Evolutionary conservation across 2,797 vertebrate species (phyloP).

Genomic region (Syngnathus rostellatus): DNA sequence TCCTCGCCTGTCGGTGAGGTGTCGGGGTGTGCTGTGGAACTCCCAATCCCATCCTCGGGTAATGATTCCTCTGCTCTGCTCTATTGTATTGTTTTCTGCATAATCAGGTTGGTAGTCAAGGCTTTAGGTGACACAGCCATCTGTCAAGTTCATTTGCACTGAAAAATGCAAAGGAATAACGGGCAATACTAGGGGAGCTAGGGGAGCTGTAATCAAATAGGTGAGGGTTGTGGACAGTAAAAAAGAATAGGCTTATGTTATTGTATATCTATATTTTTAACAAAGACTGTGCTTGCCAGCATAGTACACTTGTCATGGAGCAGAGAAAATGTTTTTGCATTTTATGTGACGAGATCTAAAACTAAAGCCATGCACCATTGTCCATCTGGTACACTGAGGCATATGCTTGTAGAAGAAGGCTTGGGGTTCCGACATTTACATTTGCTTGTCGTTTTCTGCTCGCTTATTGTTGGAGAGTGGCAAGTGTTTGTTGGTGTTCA

Average conservation of each 20-base stretch:
- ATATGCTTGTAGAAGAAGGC: slow-evolving; percentile 35
- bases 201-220: slow-evolving; percentile 78
- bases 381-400: slow-evolving; percentile 41
- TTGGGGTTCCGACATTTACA: slow-evolving; percentile 17
- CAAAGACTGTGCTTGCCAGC: slow-evolving; percentile 19
- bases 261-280: slow-evolving; percentile 9
- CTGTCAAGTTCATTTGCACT: slow-evolving; percentile 99
- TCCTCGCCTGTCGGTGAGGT: slow-evolving; percentile 78
- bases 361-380: slow-evolving; percentile 74
- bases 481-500: slow-evolving; percentile 26
- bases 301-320: slow-evolving; percentile 58
- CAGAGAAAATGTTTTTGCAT: slow-evolving; percentile 65
- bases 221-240: slow-evolving; percentile 58
- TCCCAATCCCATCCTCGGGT: slow-evolving; percentile 75
- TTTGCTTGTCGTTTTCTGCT: slow-evolving; percentile 16
- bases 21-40: slow-evolving; percentile 45
- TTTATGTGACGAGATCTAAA: slow-evolving; percentile 75
- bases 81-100: slow-evolving; percentile 99
- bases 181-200: slow-evolving; percentile 80
- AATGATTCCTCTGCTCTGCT: slow-evolving; percentile 92
- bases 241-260: slow-evolving; percentile 35
- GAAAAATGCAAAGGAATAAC: slow-evolving; percentile 96
- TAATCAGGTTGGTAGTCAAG: slow-evolving; percentile 99
- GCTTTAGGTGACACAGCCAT: slow-evolving; percentile 99
- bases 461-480: slow-evolving; percentile 24